phyloP scores from a whole-genome alignment of 1,140 invertebrate species.

The Heterodera carotae region DNA sequence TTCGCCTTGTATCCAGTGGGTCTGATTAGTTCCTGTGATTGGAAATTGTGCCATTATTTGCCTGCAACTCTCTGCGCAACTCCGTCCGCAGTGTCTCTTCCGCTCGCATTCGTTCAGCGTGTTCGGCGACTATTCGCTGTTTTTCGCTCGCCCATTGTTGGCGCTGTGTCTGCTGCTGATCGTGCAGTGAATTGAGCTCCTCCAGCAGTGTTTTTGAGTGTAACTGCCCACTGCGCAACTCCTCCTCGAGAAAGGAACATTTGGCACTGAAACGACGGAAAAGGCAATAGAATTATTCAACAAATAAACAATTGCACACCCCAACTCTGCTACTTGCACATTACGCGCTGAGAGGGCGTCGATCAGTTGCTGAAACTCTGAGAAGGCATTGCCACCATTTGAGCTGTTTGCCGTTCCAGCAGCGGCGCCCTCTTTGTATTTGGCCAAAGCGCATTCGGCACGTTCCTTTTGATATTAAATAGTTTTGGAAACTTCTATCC shows the following conservation, averaged over 20 bases:
- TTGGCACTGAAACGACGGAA: constrained; percentile 19
- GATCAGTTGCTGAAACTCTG: constrained; percentile 25
- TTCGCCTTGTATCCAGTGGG: too few relatives aligned
- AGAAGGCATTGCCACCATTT: background rate
- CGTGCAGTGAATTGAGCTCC: constrained; percentile 25
- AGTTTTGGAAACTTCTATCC: background rate
- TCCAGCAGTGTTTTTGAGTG: constrained; percentile 30
- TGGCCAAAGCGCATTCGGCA: constrained; percentile 14
- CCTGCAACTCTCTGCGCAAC: constrained; percentile 14
- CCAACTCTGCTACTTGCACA: constrained; percentile 10
- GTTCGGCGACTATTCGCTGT: constrained; percentile 11
- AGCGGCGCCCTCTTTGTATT: background rate
- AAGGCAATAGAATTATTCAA: too few relatives aligned
- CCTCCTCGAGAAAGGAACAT: constrained; percentile 34
- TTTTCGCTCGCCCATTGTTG: constrained; percentile 16
- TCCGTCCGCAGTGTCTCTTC: constrained; percentile 20
- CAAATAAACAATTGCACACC: constrained; percentile 10
- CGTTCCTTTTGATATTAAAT: background rate
- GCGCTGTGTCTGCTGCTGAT: constrained; percentile 8
- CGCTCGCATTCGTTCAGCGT: constrained; percentile 11
- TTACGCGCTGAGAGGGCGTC: constrained; percentile 15
- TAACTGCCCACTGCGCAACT: constrained; percentile 17
- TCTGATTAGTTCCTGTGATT: too few relatives aligned
- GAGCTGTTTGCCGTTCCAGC: background rate
- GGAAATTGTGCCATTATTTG: too few relatives aligned